Conservation (phyloP, 2,888 invertebrate genomes). For the Celastrina argiolus region DNA sequence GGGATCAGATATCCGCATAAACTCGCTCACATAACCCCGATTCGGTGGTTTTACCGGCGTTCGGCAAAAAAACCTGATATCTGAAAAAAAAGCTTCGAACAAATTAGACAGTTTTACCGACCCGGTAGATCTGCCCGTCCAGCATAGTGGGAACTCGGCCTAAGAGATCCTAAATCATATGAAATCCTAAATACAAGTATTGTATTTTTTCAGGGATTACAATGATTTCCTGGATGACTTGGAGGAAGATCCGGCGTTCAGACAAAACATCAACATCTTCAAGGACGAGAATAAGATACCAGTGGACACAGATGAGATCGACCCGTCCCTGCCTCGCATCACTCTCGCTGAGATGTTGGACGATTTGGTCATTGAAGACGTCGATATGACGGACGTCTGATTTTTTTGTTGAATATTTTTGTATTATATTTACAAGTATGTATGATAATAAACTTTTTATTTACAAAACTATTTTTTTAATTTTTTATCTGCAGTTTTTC, state of each 20-base stretch:
- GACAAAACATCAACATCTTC: conserved; percentile 97
- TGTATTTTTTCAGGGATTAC: conserved; percentile 84
- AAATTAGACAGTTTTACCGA: no score
- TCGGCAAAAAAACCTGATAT: no score
- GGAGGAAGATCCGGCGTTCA: conserved; percentile 93
- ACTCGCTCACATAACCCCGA: no score
- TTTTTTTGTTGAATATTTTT: neutral
- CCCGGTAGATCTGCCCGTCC: no score
- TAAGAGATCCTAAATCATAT: no score
- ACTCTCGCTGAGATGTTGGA: conserved; percentile 96
- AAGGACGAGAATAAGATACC: conserved; percentile 75
- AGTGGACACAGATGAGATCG: conserved; percentile 78
- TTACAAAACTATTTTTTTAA: no score
- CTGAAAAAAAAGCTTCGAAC: no score
- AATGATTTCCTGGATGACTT: conserved; percentile 97
- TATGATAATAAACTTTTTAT: no score
- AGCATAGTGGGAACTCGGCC: no score
- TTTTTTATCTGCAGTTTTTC: no score
- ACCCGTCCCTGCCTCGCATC: conserved; percentile 84
- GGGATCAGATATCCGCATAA: no score
- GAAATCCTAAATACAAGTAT: conserved; percentile 7
- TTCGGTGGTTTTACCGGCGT: no score
- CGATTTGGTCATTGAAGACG: conserved; percentile 89
- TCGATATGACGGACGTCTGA: conserved; percentile 83
- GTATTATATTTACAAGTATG: neutral